Evolutionary conservation across 2,797 vertebrate species (phyloP).

Genomic region (Trichosurus vulpecula): DNA sequence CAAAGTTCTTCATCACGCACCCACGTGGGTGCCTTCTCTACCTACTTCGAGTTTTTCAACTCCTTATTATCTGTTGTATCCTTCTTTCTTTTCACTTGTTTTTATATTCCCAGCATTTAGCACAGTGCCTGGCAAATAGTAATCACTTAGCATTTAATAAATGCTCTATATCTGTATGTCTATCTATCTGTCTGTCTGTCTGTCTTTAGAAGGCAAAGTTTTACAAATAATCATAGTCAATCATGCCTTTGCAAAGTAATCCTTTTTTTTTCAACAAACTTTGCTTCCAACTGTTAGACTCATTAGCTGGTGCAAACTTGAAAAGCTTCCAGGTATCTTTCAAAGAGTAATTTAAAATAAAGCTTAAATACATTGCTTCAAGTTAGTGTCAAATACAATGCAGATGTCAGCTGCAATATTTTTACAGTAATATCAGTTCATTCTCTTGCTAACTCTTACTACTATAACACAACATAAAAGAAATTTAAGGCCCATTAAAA

Average conservation of each 20-base stretch:
- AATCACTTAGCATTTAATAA: not conserved
- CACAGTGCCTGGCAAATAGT: not conserved
- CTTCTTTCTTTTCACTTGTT: not conserved
- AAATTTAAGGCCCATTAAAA: not conserved
- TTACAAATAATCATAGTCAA: not conserved
- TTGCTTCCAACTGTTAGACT: not conserved
- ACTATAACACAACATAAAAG: constrained; percentile 13
- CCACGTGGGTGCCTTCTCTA: not conserved
- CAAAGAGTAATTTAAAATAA: constrained; percentile 31
- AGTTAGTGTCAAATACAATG: not conserved
- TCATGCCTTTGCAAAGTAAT: constrained; percentile 11
- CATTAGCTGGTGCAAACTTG: constrained; percentile 26
- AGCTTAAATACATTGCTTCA: not conserved
- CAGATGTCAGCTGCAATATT: not conserved
- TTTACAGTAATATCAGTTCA: not conserved
- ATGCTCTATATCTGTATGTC: not conserved
- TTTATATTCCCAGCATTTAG: not conserved
- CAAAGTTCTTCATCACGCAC: not conserved
- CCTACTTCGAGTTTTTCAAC: not conserved
- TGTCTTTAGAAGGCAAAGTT: not conserved
- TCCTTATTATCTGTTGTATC: not conserved
- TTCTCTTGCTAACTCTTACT: constrained; percentile 19
- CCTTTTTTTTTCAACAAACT: not conserved
- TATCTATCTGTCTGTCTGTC: no score
- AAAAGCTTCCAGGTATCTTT: constrained; percentile 1